Evolutionary conservation across 2,113 vertebrate species (phyloP).

Genomic region (Alligator sinensis): DNA sequence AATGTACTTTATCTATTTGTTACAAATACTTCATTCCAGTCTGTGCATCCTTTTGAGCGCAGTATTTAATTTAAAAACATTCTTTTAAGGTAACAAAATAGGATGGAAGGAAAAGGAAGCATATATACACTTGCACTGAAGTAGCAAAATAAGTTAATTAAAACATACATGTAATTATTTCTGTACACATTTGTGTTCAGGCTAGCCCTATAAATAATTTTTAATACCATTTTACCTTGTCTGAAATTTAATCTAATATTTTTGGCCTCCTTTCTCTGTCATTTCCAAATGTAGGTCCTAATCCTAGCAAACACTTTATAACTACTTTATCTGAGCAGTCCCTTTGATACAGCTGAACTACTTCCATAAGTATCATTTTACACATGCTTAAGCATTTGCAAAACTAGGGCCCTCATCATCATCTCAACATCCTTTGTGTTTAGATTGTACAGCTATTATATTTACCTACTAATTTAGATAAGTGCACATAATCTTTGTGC

Average conservation of each 20-base stretch:
- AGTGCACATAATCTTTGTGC: not conserved
- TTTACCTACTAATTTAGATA: conserved; percentile 31
- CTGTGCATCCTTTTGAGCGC: not conserved
- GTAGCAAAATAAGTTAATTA: not conserved
- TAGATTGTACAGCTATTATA: not conserved
- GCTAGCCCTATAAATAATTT: not conserved
- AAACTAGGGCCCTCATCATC: not conserved
- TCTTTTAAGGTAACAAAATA: not conserved
- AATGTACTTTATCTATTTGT: not conserved
- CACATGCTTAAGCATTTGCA: not conserved
- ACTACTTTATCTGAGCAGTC: not conserved
- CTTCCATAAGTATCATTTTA: not conserved
- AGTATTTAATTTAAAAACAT: not conserved
- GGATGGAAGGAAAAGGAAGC: not conserved
- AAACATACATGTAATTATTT: not conserved
- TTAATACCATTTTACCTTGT: not conserved
- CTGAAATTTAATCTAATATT: not conserved
- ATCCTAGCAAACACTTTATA: not conserved
- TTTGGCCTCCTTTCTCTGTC: not conserved
- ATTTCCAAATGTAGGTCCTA: not conserved
- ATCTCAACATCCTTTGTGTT: not conserved
- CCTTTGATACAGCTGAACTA: not conserved
- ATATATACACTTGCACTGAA: not conserved
- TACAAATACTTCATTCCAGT: not conserved
- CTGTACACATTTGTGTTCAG: too few species aligned